Conservation (phyloP, 2,888 invertebrate genomes). For the Macrosoma leucophasiata region DNA sequence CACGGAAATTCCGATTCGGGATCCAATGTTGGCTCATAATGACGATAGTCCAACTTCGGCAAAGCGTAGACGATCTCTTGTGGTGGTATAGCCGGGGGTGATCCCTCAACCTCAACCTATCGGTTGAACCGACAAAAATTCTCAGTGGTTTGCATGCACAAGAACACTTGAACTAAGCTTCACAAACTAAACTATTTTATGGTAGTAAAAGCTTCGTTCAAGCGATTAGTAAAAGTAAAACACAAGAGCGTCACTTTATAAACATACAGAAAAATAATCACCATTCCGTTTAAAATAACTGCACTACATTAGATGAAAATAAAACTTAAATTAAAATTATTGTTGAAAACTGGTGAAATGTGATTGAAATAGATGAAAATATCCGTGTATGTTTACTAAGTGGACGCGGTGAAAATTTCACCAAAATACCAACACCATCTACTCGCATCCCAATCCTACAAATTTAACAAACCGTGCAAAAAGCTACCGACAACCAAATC, state of each 20-base stretch:
- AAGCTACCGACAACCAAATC: constrained; percentile 39
- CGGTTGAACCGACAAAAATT: constrained; percentile 61
- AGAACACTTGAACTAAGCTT: constrained; percentile 61
- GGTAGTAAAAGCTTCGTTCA: constrained; percentile 62
- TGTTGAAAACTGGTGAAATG: too few species aligned
- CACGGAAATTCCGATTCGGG: constrained; percentile 65
- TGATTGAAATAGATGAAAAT: too few species aligned
- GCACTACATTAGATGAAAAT: constrained; percentile 1
- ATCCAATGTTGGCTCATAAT: constrained; percentile 54
- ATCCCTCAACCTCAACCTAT: constrained; percentile 62
- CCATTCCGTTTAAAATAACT: too few species aligned
- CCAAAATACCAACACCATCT: constrained; percentile 76
- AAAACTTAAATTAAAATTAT: constrained; percentile 5
- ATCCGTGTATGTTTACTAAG: constrained; percentile 49
- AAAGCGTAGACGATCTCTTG: constrained; percentile 37
- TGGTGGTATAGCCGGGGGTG: constrained; percentile 31
- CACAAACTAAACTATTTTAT: constrained; percentile 35
- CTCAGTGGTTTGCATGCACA: constrained; percentile 64
- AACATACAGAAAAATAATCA: constrained; percentile 49
- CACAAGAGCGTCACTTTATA: constrained; percentile 37
- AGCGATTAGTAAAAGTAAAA: constrained; percentile 46
- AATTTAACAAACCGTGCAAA: constrained; percentile 44
- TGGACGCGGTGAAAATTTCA: constrained; percentile 50
- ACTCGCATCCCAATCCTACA: constrained; percentile 41
- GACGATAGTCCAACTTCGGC: constrained; percentile 24